Base-by-base conservation (phyloP, 2,113 vertebrate species). In the Campylomormyrus numenius region DNA sequence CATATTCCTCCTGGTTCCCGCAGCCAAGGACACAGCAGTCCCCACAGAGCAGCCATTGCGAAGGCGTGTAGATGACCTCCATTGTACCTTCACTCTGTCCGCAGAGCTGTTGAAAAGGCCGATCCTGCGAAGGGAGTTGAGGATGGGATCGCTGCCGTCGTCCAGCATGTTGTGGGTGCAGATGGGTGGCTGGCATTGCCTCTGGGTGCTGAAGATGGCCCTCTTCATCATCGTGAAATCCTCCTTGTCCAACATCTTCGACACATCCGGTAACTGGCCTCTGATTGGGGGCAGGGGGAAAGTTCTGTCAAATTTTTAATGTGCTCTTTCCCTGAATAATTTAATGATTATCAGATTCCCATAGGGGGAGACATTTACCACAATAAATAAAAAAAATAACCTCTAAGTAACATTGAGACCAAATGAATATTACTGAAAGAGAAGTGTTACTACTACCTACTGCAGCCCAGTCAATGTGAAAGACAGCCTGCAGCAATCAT, bases 111-210 rank as follows among this genome's bases (percentile, higher is more conserved):
- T 98, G 92, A 98, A 98, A 86, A 98, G 96, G 85, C 97, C 97
- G 0, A 98, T 97, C 31, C 97, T 96, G 21, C 97, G 97, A 90
- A 98, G 97, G 35, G 95, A 96, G 93, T 94, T 97, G 11, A 98
- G 95, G 92, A 98, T 98, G 89, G 97, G 97, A 92, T 98, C 97
- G 0, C 94, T 95, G 91, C 96, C 96, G 94, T 98, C 98, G 3
- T 98, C 98, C 92, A 98, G 93, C 98, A 98, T 98, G 93, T 98
- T 98, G 85, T 98, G 98, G 48, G 97, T 98, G 92, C 97, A 98
- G 91, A 98, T 86, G 0, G 98, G 97, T 17, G 98, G 97, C 85
- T 97, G 97, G 10, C 96, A 97, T 48, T 97, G 97, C 80, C 98
- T 95, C 96, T 98, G 98, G 0, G 97, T 98, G 3, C 97, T 97